Evolutionary conservation across 2,113 vertebrate species (phyloP).

Genomic region (Leptobrachium leishanense): DNA sequence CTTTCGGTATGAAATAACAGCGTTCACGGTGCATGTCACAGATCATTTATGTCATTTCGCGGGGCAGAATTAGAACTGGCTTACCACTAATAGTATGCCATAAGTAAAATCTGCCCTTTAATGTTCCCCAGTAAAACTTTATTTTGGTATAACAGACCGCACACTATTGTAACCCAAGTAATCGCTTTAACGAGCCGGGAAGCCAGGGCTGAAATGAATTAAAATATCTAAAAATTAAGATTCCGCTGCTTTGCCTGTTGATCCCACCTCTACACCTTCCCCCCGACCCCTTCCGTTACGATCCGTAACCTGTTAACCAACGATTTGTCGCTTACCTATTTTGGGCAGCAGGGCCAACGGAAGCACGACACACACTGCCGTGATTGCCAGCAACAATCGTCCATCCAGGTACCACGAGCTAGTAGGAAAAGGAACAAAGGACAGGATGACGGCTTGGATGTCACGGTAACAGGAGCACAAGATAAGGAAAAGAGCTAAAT

Average conservation of each 20-base stretch:
- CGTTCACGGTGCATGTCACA: slow-evolving; percentile 78
- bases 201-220: slow-evolving; percentile 61
- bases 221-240: slow-evolving; percentile 54
- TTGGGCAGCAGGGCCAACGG: slow-evolving; percentile 87
- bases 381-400: slow-evolving; percentile 75
- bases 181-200: slow-evolving; percentile 71
- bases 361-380: slow-evolving; percentile 78
- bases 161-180: slow-evolving; percentile 72
- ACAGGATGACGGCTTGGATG: too few species aligned
- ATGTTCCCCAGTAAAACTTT: slow-evolving; percentile 78
- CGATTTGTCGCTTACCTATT: slow-evolving; percentile 77
- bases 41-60: slow-evolving; percentile 75
- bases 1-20: slow-evolving; percentile 73
- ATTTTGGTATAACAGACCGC: slow-evolving; percentile 77
- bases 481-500: too few species aligned
- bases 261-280: slow-evolving; percentile 53
- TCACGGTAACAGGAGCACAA: too few species aligned
- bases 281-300: slow-evolving; percentile 50
- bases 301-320: slow-evolving; percentile 7
- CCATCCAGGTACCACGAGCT: slow-evolving; percentile 89
- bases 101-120: slow-evolving; percentile 76
- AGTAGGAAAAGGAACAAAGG: not conserved
- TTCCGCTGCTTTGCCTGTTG: not conserved
- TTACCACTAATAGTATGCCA: slow-evolving; percentile 74
- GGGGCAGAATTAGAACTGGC: slow-evolving; percentile 73